phyloP scores from a whole-genome alignment of 2,113 vertebrate species.

The Rhodinocichla rosea region DNA sequence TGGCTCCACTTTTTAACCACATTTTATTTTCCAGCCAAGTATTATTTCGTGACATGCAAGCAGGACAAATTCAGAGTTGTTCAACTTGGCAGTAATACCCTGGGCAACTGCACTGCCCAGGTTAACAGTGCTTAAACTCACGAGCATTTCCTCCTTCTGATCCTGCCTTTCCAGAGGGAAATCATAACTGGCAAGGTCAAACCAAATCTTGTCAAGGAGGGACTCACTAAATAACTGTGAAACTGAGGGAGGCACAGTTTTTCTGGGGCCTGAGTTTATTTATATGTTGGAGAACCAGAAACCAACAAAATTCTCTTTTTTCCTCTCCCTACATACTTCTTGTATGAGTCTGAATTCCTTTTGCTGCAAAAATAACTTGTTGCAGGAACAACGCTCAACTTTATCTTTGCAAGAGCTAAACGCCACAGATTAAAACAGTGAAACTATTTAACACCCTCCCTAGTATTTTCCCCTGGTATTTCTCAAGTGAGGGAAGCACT shows the following conservation, averaged over 20 bases:
- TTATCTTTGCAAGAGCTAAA: background rate
- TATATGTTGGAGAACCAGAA: background rate
- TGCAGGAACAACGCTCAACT: background rate
- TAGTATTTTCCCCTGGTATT: background rate
- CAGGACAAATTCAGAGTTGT: background rate
- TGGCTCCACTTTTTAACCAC: background rate
- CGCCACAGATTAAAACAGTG: rapidly evolving
- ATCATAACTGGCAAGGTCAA: background rate
- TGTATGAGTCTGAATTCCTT: background rate
- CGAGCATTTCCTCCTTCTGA: background rate
- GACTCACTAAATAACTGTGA: background rate
- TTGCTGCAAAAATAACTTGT: background rate
- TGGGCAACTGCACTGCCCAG: background rate
- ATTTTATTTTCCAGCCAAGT: background rate
- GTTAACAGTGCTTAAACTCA: background rate
- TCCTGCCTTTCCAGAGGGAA: background rate
- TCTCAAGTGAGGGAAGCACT: background rate
- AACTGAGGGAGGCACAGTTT: background rate
- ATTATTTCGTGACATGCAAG: background rate
- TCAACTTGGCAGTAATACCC: background rate
- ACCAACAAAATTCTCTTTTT: background rate
- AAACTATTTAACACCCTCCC: background rate
- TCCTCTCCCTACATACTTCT: background rate
- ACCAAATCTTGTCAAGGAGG: background rate
- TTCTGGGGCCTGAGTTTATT: background rate